Evolutionary conservation across 1,140 invertebrate species (phyloP).

Genomic region (Holcopasites calliopsidis): DNA sequence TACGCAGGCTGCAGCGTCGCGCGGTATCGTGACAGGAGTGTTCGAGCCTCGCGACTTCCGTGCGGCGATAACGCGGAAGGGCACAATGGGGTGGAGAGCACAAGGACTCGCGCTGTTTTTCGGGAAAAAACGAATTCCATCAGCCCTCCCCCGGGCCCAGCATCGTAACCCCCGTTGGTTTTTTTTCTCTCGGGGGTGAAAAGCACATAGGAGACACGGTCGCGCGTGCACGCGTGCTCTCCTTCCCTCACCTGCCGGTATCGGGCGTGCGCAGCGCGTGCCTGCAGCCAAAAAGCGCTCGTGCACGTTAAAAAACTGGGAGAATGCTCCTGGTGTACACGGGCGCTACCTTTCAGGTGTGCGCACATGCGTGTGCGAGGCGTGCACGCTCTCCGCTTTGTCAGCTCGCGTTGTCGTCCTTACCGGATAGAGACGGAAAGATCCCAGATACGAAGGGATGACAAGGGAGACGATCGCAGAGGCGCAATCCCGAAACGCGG

Average conservation of each 20-base stretch:
- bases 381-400: constrained; percentile 42
- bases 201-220: constrained; percentile 1
- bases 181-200: not conserved
- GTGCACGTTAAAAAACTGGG: constrained; percentile 57
- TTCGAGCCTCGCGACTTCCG: constrained; percentile 35
- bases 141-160: not conserved
- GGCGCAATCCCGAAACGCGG: constrained; percentile 31
- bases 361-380: constrained; percentile 1
- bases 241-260: constrained; percentile 64
- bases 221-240: constrained; percentile 18
- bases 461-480: not conserved
- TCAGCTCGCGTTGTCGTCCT: constrained; percentile 55
- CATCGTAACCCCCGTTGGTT: constrained; percentile 26
- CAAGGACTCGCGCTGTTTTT: constrained; percentile 31
- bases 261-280: constrained; percentile 67
- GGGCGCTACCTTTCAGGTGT: not conserved
- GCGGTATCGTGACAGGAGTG: not conserved
- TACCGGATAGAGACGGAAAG: constrained; percentile 47
- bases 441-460: constrained; percentile 12
- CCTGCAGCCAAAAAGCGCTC: constrained; percentile 42
- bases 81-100: constrained; percentile 15
- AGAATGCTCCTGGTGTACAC: constrained; percentile 41
- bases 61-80: constrained; percentile 15
- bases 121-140: constrained; percentile 8
- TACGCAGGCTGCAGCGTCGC: constrained; percentile 11